A percentile compares a stretch with the other conserved stretches of the same genome.
Conservation (phyloP, 1,140 invertebrate species). For the Pteromalus puparum region DNA sequence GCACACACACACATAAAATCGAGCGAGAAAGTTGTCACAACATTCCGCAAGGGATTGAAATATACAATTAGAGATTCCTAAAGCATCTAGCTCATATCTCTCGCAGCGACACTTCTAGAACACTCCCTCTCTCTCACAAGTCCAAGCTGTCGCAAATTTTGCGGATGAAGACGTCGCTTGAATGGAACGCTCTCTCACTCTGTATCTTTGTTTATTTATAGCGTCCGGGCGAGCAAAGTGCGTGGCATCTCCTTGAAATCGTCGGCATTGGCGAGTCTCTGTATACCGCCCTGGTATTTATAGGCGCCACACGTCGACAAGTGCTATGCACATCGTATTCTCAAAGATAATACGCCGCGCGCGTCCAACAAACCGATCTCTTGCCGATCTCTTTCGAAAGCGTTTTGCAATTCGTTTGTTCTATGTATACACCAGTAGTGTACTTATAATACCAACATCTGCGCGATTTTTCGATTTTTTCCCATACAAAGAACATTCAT, state of each 20-base stretch:
- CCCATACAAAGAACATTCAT: not conserved
- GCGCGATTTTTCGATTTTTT: not conserved
- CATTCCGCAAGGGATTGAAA: too few species aligned
- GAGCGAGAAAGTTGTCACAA: too few species aligned
- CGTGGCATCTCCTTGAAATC: conserved; percentile 27
- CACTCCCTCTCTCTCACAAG: not conserved
- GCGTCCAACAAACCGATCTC: not conserved
- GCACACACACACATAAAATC: not conserved
- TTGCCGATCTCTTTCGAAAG: not conserved
- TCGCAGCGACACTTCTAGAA: not conserved
- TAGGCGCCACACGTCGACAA: conserved; percentile 12
- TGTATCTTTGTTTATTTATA: conserved; percentile 41
- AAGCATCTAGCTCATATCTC: not conserved
- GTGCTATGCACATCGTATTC: not conserved
- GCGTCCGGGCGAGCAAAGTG: not conserved
- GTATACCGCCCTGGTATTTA: conserved; percentile 20
- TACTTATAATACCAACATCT: too few species aligned
- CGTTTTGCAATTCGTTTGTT: not conserved
- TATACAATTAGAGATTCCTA: not conserved
- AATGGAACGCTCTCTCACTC: not conserved
- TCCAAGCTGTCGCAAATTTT: not conserved
- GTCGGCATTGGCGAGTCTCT: not conserved
- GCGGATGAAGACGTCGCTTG: conserved; percentile 6
- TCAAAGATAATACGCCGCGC: not conserved
- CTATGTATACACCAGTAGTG: not conserved